These are phyloP conservation scores for Periplaneta americana DNA, from an alignment of 1,140 invertebrate genomes.

Conservation along the genomic window DNA sequence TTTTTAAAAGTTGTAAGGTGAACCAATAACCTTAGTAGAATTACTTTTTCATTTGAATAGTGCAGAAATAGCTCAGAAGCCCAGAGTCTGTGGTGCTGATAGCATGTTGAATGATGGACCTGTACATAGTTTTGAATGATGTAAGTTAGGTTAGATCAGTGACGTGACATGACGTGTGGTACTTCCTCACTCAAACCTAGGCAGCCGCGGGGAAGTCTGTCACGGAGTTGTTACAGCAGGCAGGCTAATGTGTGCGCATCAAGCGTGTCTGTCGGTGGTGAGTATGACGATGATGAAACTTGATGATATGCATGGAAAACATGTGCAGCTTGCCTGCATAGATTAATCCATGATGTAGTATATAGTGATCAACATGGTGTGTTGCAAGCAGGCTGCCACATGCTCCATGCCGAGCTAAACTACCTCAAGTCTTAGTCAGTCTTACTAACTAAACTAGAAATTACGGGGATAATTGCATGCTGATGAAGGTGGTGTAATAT, in stretches of 20 bases:
- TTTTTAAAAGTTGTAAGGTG: neutral
- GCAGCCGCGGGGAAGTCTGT: conserved; percentile 15
- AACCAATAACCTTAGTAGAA: neutral
- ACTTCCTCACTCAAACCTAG: conserved; percentile 21
- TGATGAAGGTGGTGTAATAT: neutral
- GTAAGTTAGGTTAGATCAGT: conserved; percentile 7
- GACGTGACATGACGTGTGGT: conserved; percentile 12
- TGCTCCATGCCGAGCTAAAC: neutral
- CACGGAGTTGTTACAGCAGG: conserved; percentile 11
- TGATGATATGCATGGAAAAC: neutral
- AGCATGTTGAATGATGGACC: neutral
- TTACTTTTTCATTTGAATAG: neutral
- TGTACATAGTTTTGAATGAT: neutral
- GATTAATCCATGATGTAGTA: neutral
- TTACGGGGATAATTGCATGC: neutral
- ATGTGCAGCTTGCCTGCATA: neutral
- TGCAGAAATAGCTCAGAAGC: neutral
- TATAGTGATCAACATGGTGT: neutral
- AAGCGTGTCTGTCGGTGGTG: conserved; percentile 15
- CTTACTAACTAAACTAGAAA: neutral
- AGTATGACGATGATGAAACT: conserved; percentile 6
- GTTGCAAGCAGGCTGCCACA: neutral
- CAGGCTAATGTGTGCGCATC: conserved; percentile 11
- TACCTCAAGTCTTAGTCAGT: neutral
- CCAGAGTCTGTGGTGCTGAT: neutral